phyloP scores from a whole-genome alignment of 2,888 invertebrate species.

The Amblyteles armatorius region DNA sequence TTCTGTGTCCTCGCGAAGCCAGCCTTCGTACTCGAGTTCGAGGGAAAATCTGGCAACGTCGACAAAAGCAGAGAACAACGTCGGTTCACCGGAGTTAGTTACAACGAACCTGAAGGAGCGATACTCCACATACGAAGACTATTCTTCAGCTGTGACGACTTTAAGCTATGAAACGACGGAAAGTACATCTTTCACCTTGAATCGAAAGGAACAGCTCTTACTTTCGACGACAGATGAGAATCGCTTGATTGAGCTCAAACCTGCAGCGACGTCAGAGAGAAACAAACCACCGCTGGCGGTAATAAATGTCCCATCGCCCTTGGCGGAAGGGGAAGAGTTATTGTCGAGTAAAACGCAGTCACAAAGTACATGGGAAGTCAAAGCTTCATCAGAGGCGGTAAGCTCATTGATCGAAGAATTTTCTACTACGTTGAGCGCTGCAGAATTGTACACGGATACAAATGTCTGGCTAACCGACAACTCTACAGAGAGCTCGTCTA shows the following conservation, averaged over 20 bases:
- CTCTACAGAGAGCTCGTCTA: neutral
- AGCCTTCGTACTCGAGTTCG: neutral
- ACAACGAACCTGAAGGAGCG: neutral
- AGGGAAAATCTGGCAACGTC: neutral
- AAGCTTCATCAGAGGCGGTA: neutral
- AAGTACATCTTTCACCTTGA: neutral
- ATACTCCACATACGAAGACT: slow-evolving; percentile 17
- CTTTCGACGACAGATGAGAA: neutral
- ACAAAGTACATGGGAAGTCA: neutral
- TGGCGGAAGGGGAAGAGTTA: neutral
- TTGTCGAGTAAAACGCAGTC: neutral
- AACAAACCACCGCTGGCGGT: neutral
- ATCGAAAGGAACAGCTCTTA: neutral
- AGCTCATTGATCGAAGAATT: neutral
- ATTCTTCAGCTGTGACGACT: neutral
- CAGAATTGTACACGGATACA: neutral
- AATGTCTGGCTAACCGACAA: neutral
- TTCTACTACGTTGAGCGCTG: neutral
- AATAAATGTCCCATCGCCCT: neutral
- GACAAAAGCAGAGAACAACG: neutral
- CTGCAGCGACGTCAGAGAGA: neutral
- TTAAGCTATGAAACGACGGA: neutral
- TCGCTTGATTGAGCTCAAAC: neutral
- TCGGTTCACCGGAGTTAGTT: neutral
- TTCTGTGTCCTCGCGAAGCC: neutral